Evolutionary conservation across 2,888 invertebrate species (phyloP).

Genomic region (Zygogramma bicolorata): DNA sequence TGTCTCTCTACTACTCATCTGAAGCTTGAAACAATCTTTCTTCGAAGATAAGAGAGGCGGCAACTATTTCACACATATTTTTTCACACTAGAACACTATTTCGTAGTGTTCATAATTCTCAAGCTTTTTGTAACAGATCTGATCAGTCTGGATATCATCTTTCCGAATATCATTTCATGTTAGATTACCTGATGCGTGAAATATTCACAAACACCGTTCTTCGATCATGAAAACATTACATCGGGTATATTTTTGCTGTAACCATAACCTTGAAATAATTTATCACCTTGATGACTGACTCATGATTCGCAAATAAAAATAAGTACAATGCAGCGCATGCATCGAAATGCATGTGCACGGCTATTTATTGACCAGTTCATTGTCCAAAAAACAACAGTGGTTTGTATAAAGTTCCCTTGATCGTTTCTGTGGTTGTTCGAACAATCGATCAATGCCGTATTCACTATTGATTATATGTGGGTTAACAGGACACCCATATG

Average conservation of each 20-base stretch:
- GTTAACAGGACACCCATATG: neutral
- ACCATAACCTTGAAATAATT: neutral
- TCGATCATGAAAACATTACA: neutral
- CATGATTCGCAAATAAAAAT: neutral
- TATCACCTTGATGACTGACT: constrained; percentile 9
- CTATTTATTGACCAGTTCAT: neutral
- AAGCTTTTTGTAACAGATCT: too few species aligned
- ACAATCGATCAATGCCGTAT: neutral
- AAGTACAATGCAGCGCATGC: neutral
- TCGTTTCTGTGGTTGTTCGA: neutral
- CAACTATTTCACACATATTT: too few species aligned
- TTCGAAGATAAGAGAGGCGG: too few species aligned
- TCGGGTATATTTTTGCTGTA: constrained; percentile 1
- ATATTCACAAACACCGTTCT: neutral
- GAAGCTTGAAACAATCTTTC: too few species aligned
- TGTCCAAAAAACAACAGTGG: neutral
- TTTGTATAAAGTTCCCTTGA: neutral
- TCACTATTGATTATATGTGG: neutral
- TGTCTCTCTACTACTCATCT: too few species aligned
- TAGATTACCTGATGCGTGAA: neutral
- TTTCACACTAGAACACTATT: neutral
- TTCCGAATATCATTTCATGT: neutral
- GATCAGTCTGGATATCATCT: neutral
- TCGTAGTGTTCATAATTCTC: too few species aligned
- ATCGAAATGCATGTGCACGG: constrained; percentile 1